Conservation (phyloP, 2,797 vertebrate species). For the Clarias pachynema region DNA sequence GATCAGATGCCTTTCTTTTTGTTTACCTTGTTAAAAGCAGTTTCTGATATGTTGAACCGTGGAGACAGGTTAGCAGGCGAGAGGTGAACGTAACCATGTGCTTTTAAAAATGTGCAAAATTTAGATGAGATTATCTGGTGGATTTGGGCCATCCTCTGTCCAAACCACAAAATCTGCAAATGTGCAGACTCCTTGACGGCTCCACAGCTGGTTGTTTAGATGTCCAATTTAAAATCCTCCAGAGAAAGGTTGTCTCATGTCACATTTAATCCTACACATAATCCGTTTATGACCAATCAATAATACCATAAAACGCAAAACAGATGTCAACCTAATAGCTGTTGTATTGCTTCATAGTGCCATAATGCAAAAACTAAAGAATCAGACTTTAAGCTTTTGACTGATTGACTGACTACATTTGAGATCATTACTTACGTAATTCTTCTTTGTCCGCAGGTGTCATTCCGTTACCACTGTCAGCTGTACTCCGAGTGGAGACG, state of each 20-base stretch:
- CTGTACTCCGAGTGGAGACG: conserved; percentile 94
- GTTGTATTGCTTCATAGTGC: neutral
- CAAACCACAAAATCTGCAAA: neutral
- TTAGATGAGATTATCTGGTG: neutral
- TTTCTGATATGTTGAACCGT: neutral
- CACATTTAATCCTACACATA: neutral
- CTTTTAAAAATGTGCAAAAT: neutral
- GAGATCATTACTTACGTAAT: too few relatives aligned
- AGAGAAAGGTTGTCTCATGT: neutral
- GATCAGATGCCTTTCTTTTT: neutral
- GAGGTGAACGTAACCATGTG: neutral
- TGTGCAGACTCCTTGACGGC: too few relatives aligned
- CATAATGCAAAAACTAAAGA: neutral
- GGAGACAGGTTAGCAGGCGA: neutral
- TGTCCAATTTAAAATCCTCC: neutral
- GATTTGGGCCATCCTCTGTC: too few relatives aligned
- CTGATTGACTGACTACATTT: neutral
- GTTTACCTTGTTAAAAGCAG: neutral
- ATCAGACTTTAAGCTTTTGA: neutral
- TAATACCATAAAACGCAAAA: neutral
- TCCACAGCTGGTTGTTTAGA: neutral
- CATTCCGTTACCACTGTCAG: conserved; percentile 97
- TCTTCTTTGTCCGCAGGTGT: conserved; percentile 75
- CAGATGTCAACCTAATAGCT: neutral
- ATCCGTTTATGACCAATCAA: neutral